Percentiles rank a stretch among this genome's conserved stretches.
Conservation (phyloP, 2,797 vertebrate species). For the Hypotaenidia okinawae region DNA sequence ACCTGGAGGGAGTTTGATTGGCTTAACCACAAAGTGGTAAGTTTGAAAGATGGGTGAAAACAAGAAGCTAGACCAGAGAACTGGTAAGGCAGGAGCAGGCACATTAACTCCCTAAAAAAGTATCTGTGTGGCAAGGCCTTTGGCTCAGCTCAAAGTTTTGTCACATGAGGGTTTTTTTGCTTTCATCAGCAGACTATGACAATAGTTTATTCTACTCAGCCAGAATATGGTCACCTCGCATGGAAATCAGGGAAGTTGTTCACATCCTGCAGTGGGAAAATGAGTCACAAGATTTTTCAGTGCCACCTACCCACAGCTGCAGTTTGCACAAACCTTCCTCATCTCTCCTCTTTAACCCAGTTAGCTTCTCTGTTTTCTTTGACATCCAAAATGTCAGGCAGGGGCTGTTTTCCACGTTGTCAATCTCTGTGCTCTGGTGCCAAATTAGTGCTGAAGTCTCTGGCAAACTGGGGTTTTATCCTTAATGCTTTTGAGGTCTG, state of each 20-base stretch:
- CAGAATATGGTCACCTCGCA: not conserved
- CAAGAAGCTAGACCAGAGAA: not conserved
- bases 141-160: not conserved
- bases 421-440: constrained; percentile 9
- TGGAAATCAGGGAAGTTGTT: not conserved
- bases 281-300: not conserved
- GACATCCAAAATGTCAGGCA: constrained; percentile 44
- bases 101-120: not conserved
- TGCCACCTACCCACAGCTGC: not conserved
- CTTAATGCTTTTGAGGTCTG: not conserved
- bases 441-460: not conserved
- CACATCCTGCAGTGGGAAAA: not conserved
- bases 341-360: not conserved
- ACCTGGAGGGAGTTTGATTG: not conserved
- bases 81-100: not conserved
- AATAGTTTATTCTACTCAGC: not conserved
- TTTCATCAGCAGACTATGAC: not conserved
- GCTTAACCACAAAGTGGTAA: not conserved
- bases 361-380: constrained; percentile 40
- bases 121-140: not conserved
- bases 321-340: not conserved
- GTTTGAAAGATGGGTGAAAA: not conserved
- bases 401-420: constrained; percentile 12
- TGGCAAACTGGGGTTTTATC: not conserved
- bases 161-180: not conserved